Evolutionary conservation across 2,113 vertebrate genomes (phyloP).

Genomic region (Argyrosomus japonicus): DNA sequence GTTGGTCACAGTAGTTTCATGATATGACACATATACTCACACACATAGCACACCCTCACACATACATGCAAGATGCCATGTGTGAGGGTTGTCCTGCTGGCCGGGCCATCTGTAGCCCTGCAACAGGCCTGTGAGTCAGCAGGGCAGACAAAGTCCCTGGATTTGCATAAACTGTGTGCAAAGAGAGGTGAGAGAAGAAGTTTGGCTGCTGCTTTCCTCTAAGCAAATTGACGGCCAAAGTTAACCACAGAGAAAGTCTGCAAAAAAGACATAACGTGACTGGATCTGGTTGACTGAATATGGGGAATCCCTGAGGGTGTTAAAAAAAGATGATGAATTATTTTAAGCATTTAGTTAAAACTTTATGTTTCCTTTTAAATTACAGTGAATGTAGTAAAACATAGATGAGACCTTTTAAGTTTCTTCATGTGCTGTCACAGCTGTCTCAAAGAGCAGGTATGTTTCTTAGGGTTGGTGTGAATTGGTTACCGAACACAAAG

Average conservation of each 20-base stretch:
- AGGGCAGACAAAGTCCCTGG: slow-evolving; percentile 57
- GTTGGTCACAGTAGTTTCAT: slow-evolving; percentile 54
- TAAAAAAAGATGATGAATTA: too few species aligned
- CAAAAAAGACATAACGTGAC: not conserved
- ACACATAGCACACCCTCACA: slow-evolving; percentile 46
- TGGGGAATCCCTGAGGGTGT: not conserved
- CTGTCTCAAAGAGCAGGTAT: not conserved
- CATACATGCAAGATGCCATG: slow-evolving; percentile 68
- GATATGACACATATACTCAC: slow-evolving; percentile 62
- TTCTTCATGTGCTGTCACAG: not conserved
- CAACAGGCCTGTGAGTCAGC: slow-evolving; percentile 67
- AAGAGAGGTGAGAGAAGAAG: slow-evolving; percentile 35
- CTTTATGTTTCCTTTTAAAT: not conserved
- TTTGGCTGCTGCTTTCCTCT: slow-evolving; percentile 26
- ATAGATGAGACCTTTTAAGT: not conserved
- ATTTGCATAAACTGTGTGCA: slow-evolving; percentile 44
- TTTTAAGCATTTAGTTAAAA: not conserved
- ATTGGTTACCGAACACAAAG: slow-evolving; percentile 3
- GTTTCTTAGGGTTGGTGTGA: not conserved
- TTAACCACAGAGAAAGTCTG: slow-evolving; percentile 26
- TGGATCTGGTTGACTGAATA: not conserved
- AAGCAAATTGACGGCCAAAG: not conserved
- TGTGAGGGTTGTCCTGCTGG: slow-evolving; percentile 76
- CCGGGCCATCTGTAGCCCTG: slow-evolving; percentile 70
- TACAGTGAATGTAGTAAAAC: not conserved